phyloP scores from a whole-genome alignment of 2,113 vertebrate genomes.

The Muntiacus reevesi region DNA sequence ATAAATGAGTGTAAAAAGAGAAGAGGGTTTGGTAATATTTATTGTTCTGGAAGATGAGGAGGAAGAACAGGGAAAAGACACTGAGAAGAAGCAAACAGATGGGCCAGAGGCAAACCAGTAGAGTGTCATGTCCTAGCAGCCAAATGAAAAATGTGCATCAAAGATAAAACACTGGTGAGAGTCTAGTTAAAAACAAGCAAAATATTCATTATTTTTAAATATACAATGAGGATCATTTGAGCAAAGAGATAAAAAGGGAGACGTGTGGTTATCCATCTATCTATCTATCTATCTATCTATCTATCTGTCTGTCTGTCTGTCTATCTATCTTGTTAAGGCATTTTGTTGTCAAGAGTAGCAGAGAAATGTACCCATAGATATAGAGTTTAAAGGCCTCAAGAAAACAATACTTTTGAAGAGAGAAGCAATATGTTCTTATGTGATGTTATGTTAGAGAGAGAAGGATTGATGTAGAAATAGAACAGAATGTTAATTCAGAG shows the following conservation, averaged over 20 bases:
- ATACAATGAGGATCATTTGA: background rate
- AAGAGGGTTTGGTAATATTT: background rate
- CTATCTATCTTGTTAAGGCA: background rate
- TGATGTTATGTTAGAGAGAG: background rate
- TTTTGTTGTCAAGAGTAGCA: background rate
- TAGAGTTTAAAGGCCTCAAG: fast-evolving
- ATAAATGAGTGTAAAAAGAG: background rate
- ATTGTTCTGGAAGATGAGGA: background rate
- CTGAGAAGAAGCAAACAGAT: background rate
- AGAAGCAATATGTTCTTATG: background rate
- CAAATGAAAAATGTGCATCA: background rate
- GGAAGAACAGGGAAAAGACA: background rate
- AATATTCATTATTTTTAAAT: background rate
- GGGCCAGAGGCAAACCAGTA: background rate
- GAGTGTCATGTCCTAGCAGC: background rate
- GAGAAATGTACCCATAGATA: background rate
- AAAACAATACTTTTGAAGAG: background rate
- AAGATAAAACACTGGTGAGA: background rate
- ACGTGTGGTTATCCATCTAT: background rate
- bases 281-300: too few relatives aligned
- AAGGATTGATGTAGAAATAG: background rate
- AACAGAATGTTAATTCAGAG: background rate
- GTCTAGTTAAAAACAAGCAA: background rate
- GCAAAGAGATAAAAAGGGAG: background rate
- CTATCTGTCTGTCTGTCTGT: too few relatives aligned